These are phyloP conservation scores for Oceanodroma tethys DNA, from an alignment of 2,113 vertebrate genomes.

Conservation along the genomic window DNA sequence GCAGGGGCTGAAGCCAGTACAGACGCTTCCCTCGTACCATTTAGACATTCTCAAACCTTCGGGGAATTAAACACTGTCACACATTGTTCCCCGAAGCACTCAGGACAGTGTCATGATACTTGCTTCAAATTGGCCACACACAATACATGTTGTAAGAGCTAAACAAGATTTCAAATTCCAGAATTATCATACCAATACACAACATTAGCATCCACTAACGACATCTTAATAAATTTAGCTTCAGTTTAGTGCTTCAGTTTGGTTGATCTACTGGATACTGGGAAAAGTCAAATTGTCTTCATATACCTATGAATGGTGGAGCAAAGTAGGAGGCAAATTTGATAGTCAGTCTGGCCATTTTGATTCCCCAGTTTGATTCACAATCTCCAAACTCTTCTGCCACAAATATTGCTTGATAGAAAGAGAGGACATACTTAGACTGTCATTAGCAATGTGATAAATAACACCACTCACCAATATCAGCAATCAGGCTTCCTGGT, in stretches of 20 bases:
- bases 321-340: not conserved
- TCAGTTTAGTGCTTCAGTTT: not conserved
- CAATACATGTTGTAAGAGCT: not conserved
- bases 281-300: not conserved
- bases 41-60: not conserved
- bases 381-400: not conserved
- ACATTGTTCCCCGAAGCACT: not conserved
- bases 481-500: slow-evolving; percentile 77
- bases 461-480: slow-evolving; percentile 67
- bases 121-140: not conserved
- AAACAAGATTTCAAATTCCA: not conserved
- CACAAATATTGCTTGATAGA: not conserved
- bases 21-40: not conserved
- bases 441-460: not conserved
- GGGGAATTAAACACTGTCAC: not conserved
- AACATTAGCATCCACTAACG: not conserved
- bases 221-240: not conserved
- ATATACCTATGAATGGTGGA: not conserved
- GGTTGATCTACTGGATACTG: not conserved
- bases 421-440: not conserved
- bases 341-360: not conserved
- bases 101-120: not conserved
- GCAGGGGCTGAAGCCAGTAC: not conserved
- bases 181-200: not conserved
- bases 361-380: not conserved